Evolutionary conservation across 2,797 vertebrate genomes (phyloP).

Genomic region (Synanceia verrucosa): DNA sequence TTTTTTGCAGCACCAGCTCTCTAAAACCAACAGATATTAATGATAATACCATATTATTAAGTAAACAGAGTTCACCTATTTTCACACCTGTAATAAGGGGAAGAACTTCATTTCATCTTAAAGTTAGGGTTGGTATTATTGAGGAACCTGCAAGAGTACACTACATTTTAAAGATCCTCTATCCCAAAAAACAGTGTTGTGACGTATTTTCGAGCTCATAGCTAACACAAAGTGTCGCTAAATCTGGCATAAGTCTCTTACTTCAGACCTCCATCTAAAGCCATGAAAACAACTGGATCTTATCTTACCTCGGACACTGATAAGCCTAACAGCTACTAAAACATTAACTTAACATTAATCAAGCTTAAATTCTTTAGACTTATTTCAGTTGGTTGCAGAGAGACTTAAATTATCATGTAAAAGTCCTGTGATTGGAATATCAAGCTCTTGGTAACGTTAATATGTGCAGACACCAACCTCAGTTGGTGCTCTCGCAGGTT

Average conservation of each 20-base stretch:
- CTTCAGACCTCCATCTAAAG: no score
- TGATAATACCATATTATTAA: background rate
- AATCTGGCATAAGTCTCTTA: no score
- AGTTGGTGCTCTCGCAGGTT: slow-evolving; percentile 97
- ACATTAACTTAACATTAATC: background rate
- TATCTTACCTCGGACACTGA: background rate
- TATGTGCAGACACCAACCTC: slow-evolving; percentile 79
- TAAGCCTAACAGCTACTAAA: background rate
- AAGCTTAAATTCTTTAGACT: no score
- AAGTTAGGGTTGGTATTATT: background rate
- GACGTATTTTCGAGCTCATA: background rate
- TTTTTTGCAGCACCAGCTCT: background rate
- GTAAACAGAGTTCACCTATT: background rate
- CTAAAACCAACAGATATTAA: background rate
- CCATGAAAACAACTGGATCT: background rate
- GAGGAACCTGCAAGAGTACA: background rate
- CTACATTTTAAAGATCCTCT: no score
- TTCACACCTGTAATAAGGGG: background rate
- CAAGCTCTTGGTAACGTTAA: background rate
- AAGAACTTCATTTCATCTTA: background rate
- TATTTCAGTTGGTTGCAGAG: no score
- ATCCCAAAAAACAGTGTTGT: no score
- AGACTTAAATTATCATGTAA: no score
- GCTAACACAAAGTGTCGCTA: no score
- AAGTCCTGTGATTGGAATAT: slow-evolving; percentile 12